A percentile compares a stretch with the other conserved stretches of the same genome.
Conservation (phyloP, 37 sponge, comb jelly and placozoan genomes). For the Halisarca cf. caerulea region DNA sequence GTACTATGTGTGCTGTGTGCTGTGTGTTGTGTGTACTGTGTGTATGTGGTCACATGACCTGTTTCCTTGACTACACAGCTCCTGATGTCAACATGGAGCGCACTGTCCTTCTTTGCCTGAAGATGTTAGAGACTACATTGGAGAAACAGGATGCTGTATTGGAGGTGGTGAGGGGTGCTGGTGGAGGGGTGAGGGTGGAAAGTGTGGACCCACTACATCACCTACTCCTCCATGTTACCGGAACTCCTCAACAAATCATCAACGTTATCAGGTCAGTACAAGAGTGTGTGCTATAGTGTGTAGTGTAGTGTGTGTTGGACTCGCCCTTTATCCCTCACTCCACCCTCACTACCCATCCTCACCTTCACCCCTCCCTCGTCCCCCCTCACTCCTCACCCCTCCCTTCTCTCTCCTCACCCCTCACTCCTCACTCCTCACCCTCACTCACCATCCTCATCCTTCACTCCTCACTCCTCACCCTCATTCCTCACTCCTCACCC, state of each 20-base stretch:
- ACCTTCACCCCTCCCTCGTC: not conserved
- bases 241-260: slow-evolving; percentile 75
- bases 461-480: not conserved
- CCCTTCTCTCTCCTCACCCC: not conserved
- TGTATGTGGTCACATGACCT: not conserved
- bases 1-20: no score
- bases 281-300: slow-evolving; percentile 38
- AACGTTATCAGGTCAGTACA: slow-evolving; percentile 94
- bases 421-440: not conserved
- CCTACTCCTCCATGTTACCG: slow-evolving; percentile 82
- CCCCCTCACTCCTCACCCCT: not conserved
- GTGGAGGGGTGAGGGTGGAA: not conserved
- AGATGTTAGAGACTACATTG: slow-evolving; percentile 78
- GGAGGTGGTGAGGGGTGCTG: slow-evolving; percentile 33
- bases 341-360: not conserved
- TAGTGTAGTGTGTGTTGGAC: not conserved
- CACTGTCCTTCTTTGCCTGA: slow-evolving; percentile 75
- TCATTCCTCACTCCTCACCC: not conserved
- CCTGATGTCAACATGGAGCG: slow-evolving; percentile 44
- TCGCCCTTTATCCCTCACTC: not conserved
- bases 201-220: slow-evolving; percentile 70
- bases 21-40: no score
- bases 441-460: no score
- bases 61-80: not conserved
- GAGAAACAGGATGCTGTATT: slow-evolving; percentile 63